Evolutionary conservation across 2,888 invertebrate genomes (phyloP).

Genomic region (Epinotia bilunana): DNA sequence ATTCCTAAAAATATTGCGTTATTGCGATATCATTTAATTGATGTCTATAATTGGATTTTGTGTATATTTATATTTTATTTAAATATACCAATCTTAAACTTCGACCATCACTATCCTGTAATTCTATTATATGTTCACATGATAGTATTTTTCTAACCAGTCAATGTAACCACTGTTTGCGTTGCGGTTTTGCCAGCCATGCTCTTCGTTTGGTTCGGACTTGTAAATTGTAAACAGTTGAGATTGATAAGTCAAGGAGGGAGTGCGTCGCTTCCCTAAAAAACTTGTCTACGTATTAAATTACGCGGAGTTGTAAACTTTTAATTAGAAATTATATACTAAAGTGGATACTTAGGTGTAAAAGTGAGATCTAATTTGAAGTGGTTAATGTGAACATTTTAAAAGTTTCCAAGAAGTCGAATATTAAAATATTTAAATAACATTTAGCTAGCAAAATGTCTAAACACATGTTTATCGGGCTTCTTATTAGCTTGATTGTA

Average conservation of each 20-base stretch:
- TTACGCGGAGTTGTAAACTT: slow-evolving; percentile 51
- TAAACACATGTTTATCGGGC: slow-evolving; percentile 24
- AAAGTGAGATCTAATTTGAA: slow-evolving; percentile 6
- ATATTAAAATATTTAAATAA: not conserved
- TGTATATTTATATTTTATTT: not conserved
- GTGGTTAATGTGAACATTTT: slow-evolving; percentile 25
- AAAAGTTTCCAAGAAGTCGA: not conserved
- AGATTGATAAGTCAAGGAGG: slow-evolving; percentile 43
- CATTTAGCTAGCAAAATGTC: slow-evolving; percentile 31
- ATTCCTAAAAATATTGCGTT: not conserved
- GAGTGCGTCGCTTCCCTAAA: slow-evolving; percentile 49
- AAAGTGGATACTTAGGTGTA: slow-evolving; percentile 2
- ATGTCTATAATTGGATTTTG: not conserved
- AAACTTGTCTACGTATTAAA: slow-evolving; percentile 57
- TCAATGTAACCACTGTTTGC: slow-evolving; percentile 31
- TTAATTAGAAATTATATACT: slow-evolving; percentile 10
- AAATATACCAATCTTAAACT: not conserved
- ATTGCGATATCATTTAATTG: not conserved
- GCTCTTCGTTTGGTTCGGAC: slow-evolving; percentile 47
- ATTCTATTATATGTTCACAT: not conserved
- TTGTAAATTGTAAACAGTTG: slow-evolving; percentile 50
- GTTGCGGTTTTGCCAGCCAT: slow-evolving; percentile 25
- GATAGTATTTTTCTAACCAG: not conserved
- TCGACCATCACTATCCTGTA: not conserved
- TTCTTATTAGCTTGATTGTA: slow-evolving; percentile 32